Evolutionary conservation across 2,888 invertebrate species (phyloP), one percentile per base, ranked within the genome.

Genomic region (Axea sp.): DNA sequence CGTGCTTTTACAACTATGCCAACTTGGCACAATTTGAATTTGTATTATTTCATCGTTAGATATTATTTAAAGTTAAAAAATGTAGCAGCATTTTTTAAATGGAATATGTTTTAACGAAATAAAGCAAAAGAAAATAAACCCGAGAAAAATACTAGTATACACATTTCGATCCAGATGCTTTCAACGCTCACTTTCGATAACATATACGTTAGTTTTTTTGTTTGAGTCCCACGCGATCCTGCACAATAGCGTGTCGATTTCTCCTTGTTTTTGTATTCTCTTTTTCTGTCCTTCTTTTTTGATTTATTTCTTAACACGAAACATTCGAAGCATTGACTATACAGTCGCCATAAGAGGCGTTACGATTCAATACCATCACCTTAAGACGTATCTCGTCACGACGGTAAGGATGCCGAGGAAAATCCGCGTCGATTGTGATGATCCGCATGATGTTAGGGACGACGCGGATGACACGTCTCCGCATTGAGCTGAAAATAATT

Each of bases 381-480:
- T 86, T 75, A 79, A 77, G 60, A 84, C 77, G 62, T 82, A 84
- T 72, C 81, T 81, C 60, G 75, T 76, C 35, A 81, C 49, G 33
- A 80, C 69, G 45, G 78, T 77, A 31, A 82, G 62, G 5, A 83
- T 59, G 19, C 81, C 76, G 19, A 77, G 57, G 1, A 76, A 67
- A 19, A 80, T 64, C 26, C 78, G 73, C 47, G 77, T 77, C 47
- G 78, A 80, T 8, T 74, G 71, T 22, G 78, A 77, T 6, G 81
- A 78, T 45, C 78, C 79, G 17, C 78, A 77, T 7, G 81, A 82
- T 55, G 81, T 80, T 82, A 83, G 80, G 68, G 84, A 82, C 33
- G 82, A 80, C 59, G 85, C 83, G 3, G 83, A 82, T 22, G 86
- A 83, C 9, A 83, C 81, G 60, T 85, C 85, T 26, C 82, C 83